Base-by-base conservation (phyloP, 1,140 invertebrate genomes). In the Nephila pilipes region DNA sequence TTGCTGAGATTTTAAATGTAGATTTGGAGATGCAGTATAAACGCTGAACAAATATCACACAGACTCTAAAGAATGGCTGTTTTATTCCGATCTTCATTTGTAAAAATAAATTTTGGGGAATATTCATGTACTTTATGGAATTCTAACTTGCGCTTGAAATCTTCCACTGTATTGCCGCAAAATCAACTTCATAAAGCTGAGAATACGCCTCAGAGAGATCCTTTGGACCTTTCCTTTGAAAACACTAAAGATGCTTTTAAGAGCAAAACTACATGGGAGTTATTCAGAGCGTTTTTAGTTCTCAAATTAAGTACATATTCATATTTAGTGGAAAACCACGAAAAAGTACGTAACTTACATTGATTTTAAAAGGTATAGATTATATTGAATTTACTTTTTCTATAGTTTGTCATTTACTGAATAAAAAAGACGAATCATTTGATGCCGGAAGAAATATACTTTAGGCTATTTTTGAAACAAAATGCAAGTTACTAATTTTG, bases 201-300 rank as follows among this genome's bases (percentile, higher is more conserved):
- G 20, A 89, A 10, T 16, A 32, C 60, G 38, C 87, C 57, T 25
- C 63, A 83, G 12, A 55, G 46, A 80, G 98, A 98, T 96, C 97
- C 97, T 1, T 96, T 99, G 69, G 99, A 99, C 96, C 96, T 99
- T 88, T 97, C 97, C 94, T 99, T 97, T 94, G 95, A 95, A 63
- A 96, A 97, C 95, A 96, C 96, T 4, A 94, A 96, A 93, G 96
- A 96, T 92, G 98, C 98, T 95, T 98, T 98, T 96, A 95, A 96
- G 94, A 99, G 98, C 96, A 99, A 99, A 96, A 99, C 98, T 83
- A 99, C 98, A 89, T 97, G 96, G 96, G 99, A 99, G 96, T 96
- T 99, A 81, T 94, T 99, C 12, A 96, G 99, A 93, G 99, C 98
- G 38, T 98, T 99, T 95, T 94, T 99, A 94, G 99, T 99, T 79